Evolutionary conservation across 2,797 vertebrate species (phyloP), one percentile per base, ranked within the genome.

Genomic region (Lepus townsendii): DNA sequence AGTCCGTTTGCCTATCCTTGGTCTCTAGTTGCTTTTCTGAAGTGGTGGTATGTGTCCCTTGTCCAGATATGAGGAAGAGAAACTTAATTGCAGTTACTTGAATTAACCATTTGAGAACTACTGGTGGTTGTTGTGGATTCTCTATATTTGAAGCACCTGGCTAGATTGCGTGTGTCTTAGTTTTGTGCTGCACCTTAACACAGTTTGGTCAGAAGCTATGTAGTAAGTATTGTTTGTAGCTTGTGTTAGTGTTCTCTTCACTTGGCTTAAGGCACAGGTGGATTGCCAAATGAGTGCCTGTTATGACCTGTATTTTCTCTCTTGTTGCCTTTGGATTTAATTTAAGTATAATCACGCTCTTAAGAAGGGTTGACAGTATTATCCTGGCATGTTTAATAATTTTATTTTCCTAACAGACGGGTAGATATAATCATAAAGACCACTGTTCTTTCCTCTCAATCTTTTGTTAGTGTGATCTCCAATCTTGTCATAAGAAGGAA

Each of bases 291-390:
- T 77, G 22, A 89, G 62, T 91, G n/a, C 76, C 65, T 92, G 52
- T 89, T 88, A 47, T 42, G 80, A 94, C 83, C 57, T 97, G 72
- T 35, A 77, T 95, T 95, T 93, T 94, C 47, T 90, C n/a, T 87
- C 65, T 88, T 85, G n/a, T 90, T 88, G 83, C 12, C 83, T 93
- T 96, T 93, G 54, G 42, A 77, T 88, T 97, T 95, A 92, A 80
- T 94, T 11, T 90, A 77, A 95, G 50, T 86, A 35, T 42, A 22
- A 50, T 83, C 13, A 91, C 80, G 30, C 65, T 93, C 35, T 47
- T 92, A 73, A 93, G 65, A 93, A 95, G 30, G 30, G 89, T 92
- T 89, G 83, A 52, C 30, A 83, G 9, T 88, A 80, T 84, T 95
- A 38, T 76, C 30, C 72, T 93, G 63, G 17, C 5, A 80, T 32